These are phyloP conservation scores for Leptodactylus fuscus DNA, from an alignment of 2,113 vertebrate genomes.

Conservation along the genomic window DNA sequence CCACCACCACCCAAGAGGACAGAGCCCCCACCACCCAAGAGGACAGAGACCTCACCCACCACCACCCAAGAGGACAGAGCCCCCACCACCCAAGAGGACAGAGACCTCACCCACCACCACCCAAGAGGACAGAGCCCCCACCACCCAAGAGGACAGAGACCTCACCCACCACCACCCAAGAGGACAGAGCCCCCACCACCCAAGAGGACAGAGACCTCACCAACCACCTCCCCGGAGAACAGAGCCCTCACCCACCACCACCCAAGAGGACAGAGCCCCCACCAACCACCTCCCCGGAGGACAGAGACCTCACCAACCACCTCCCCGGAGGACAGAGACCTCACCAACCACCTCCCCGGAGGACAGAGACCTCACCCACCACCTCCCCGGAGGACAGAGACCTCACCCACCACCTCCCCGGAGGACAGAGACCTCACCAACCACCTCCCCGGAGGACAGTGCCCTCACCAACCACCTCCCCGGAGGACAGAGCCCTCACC, in stretches of 20 bases:
- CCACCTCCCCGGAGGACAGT: no score
- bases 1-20: not conserved
- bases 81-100: not conserved
- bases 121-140: not conserved
- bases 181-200: not conserved
- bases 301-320: not conserved
- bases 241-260: not conserved
- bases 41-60: not conserved
- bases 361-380: not conserved
- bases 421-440: not conserved
- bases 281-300: not conserved
- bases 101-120: not conserved
- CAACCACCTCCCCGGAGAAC: not conserved
- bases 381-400: not conserved
- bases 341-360: not conserved
- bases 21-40: not conserved
- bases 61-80: not conserved
- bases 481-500: not conserved
- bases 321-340: not conserved
- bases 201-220: not conserved
- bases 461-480: not conserved
- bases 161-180: not conserved
- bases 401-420: not conserved
- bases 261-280: not conserved
- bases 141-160: not conserved